Evolutionary conservation across 2,888 invertebrate genomes (phyloP).

Genomic region (Volucella inanis): DNA sequence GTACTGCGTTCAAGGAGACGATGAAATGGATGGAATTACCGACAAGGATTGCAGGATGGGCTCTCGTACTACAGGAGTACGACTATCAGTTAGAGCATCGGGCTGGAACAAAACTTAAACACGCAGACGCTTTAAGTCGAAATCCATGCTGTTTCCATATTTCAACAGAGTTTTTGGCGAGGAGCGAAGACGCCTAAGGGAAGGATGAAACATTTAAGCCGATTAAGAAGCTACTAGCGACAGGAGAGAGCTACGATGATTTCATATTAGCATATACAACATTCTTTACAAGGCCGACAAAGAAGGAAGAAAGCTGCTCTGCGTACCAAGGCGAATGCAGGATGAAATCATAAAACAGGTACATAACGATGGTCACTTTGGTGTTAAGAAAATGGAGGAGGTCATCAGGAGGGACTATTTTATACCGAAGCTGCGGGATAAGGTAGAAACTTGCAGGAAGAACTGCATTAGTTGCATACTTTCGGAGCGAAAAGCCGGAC

Average conservation of each 20-base stretch:
- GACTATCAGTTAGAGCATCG: too few relatives aligned
- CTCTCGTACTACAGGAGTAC: too few relatives aligned
- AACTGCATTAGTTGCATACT: constrained; percentile 30
- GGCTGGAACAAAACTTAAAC: too few relatives aligned
- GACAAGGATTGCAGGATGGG: too few relatives aligned
- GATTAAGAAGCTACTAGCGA: background rate
- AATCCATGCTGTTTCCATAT: background rate
- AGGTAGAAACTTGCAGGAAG: background rate
- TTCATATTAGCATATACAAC: background rate
- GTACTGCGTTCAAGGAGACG: too few relatives aligned
- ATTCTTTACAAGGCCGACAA: constrained; percentile 1
- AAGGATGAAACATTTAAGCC: background rate
- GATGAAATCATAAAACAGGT: constrained; percentile 78
- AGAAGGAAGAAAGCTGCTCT: constrained; percentile 63
- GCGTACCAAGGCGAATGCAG: constrained; percentile 79
- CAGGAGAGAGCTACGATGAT: constrained; percentile 13
- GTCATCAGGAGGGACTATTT: constrained; percentile 11
- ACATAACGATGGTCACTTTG: constrained; percentile 80
- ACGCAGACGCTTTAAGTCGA: too few relatives aligned
- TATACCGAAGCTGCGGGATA: constrained; percentile 7
- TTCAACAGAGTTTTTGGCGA: background rate
- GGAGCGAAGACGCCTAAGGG: background rate
- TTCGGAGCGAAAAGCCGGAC: too few relatives aligned
- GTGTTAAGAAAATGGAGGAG: constrained; percentile 39
- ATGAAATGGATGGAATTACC: too few relatives aligned